phyloP scores from a whole-genome alignment of 2,888 invertebrate species.

The Clistopyga incitator region DNA sequence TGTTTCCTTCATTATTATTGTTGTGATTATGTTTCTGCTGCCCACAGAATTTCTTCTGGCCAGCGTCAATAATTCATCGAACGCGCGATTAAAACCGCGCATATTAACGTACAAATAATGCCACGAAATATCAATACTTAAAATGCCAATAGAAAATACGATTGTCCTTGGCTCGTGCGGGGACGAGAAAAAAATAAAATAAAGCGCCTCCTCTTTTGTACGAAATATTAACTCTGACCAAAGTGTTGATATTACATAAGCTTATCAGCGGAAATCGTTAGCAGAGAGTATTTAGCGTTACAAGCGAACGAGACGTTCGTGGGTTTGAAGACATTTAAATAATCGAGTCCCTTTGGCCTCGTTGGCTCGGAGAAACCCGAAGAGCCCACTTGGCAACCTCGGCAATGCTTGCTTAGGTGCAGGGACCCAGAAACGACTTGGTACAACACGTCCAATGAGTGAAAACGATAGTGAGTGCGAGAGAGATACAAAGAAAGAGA shows the following conservation, averaged over 20 bases:
- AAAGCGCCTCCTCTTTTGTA: not conserved
- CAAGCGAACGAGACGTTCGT: not conserved
- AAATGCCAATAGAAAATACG: not conserved
- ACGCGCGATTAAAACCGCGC: not conserved
- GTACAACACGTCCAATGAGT: slow-evolving; percentile 22
- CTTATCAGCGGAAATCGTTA: slow-evolving; percentile 13
- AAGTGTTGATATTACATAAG: not conserved
- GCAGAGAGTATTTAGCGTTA: not conserved
- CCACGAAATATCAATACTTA: not conserved
- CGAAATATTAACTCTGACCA: not conserved
- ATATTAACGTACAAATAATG: not conserved
- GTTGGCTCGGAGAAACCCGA: slow-evolving; percentile 39
- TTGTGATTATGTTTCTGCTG: not conserved
- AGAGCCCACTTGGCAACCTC: slow-evolving; percentile 59
- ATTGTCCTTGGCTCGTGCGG: too few relatives aligned
- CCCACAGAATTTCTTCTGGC: not conserved
- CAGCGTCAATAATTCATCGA: not conserved
- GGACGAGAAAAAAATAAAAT: too few relatives aligned
- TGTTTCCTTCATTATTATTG: not conserved
- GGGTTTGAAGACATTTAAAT: slow-evolving; percentile 28
- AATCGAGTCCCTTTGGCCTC: slow-evolving; percentile 54
- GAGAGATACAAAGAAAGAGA: slow-evolving; percentile 16
- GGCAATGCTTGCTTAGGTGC: slow-evolving; percentile 32
- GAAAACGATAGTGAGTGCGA: slow-evolving; percentile 8
- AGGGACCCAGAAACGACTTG: slow-evolving; percentile 52